Evolutionary conservation across 2,113 vertebrate genomes (phyloP).

Genomic region (Myrmophylax atrothorax): DNA sequence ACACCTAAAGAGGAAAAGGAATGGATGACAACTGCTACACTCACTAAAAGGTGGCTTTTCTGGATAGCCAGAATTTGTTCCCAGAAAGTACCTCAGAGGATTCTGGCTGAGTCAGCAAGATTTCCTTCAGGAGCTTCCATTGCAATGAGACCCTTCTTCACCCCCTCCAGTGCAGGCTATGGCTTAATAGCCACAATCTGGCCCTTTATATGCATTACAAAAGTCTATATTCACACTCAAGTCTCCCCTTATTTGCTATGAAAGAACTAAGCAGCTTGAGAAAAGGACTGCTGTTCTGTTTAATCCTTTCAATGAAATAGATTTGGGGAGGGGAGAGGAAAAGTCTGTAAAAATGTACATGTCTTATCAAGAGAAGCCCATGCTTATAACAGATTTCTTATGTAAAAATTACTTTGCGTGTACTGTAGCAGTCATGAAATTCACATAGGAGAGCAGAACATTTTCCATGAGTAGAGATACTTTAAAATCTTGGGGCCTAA

Average conservation of each 20-base stretch:
- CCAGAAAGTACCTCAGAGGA: background rate
- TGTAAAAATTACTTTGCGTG: background rate
- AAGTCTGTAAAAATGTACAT: constrained; percentile 49
- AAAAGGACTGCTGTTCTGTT: constrained; percentile 68
- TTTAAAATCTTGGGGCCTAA: background rate
- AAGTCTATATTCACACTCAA: constrained; percentile 70
- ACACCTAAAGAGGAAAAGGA: background rate
- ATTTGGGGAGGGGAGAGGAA: background rate
- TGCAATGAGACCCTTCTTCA: constrained; percentile 62
- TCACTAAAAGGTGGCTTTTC: background rate
- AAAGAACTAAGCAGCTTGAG: constrained; percentile 72
- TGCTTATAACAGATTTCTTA: background rate
- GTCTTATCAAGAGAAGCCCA: background rate
- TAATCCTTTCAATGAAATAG: constrained; percentile 63
- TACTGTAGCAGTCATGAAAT: background rate
- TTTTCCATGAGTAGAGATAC: background rate
- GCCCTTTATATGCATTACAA: constrained; percentile 73
- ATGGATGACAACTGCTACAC: background rate
- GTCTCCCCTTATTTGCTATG: constrained; percentile 68
- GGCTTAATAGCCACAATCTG: constrained; percentile 73
- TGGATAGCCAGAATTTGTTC: background rate
- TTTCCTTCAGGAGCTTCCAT: constrained; percentile 57
- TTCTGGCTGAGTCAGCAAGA: constrained; percentile 70
- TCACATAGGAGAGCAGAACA: background rate
- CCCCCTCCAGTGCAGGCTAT: constrained; percentile 64